phyloP scores from a whole-genome alignment of 92 coral and sea anemone species.

The Actinernus sp. region DNA sequence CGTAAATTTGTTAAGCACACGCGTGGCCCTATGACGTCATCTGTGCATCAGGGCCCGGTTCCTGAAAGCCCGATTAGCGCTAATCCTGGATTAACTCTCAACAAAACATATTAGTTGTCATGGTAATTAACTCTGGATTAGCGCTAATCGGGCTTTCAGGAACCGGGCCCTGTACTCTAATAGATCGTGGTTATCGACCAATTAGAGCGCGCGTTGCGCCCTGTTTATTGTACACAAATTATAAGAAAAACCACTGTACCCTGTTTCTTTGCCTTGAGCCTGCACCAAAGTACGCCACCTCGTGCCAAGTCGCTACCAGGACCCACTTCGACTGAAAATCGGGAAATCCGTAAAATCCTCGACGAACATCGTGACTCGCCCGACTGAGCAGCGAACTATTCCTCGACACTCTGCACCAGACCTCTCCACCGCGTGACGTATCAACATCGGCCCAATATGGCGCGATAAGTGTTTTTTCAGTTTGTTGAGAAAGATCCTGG shows the following conservation, averaged over 20 bases:
- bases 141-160: no score
- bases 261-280: slow-evolving; percentile 7
- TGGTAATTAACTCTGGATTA: no score
- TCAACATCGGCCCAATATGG: slow-evolving; percentile 94
- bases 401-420: slow-evolving; percentile 74
- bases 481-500: slow-evolving; percentile 12
- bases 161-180: no score
- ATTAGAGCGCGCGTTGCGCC: no score
- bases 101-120: no score
- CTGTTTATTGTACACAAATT: not conserved
- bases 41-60: no score
- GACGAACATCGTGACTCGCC: slow-evolving; percentile 54
- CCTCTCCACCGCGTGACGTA: slow-evolving; percentile 73
- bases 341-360: slow-evolving; percentile 53
- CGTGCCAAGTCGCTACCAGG: slow-evolving; percentile 76
- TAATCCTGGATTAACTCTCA: no score
- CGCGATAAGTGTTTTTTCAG: slow-evolving; percentile 53
- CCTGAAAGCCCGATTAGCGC: no score
- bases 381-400: slow-evolving; percentile 25
- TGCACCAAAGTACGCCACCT: slow-evolving; percentile 73
- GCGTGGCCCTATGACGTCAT: no score
- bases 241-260: no score
- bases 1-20: no score
- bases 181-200: no score
- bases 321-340: slow-evolving; percentile 71